phyloP scores from a whole-genome alignment of 2,113 vertebrate species.

The Plotosus lineatus region DNA sequence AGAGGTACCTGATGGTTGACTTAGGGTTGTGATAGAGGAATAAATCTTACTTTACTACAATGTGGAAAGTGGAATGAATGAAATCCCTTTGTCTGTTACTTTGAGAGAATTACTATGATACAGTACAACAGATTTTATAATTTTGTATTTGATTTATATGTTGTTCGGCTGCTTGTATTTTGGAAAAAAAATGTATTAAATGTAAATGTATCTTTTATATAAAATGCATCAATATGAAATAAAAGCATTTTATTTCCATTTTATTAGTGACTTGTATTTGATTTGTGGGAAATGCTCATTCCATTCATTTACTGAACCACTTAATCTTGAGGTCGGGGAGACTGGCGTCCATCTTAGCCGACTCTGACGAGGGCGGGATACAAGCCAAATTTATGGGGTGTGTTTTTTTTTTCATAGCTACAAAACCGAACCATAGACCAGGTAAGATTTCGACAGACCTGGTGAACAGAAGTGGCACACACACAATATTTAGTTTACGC shows the following conservation, averaged over 20 bases:
- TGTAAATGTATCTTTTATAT: constrained; percentile 80
- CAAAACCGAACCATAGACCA: too few species aligned
- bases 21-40: constrained; percentile 56
- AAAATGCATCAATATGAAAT: constrained; percentile 79
- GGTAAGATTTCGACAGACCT: too few species aligned
- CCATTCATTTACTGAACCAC: not conserved
- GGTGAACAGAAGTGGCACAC: too few species aligned
- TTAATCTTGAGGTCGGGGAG: too few species aligned
- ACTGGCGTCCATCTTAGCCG: too few species aligned
- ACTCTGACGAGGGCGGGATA: too few species aligned
- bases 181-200: constrained; percentile 80
- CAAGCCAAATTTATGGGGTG: too few species aligned
- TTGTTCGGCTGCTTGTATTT: constrained; percentile 82
- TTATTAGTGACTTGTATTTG: constrained; percentile 15
- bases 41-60: constrained; percentile 58
- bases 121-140: constrained; percentile 79
- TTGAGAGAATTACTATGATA: constrained; percentile 66
- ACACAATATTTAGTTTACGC: too few species aligned
- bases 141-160: constrained; percentile 85
- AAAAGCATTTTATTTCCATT: constrained; percentile 78
- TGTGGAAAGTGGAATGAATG: constrained; percentile 66
- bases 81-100: constrained; percentile 63
- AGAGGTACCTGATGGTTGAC: constrained; percentile 12
- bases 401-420: too few species aligned
- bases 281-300: not conserved